These are phyloP conservation scores for Narcine bancroftii DNA, from an alignment of 2,113 vertebrate genomes.

Conservation along the genomic window DNA sequence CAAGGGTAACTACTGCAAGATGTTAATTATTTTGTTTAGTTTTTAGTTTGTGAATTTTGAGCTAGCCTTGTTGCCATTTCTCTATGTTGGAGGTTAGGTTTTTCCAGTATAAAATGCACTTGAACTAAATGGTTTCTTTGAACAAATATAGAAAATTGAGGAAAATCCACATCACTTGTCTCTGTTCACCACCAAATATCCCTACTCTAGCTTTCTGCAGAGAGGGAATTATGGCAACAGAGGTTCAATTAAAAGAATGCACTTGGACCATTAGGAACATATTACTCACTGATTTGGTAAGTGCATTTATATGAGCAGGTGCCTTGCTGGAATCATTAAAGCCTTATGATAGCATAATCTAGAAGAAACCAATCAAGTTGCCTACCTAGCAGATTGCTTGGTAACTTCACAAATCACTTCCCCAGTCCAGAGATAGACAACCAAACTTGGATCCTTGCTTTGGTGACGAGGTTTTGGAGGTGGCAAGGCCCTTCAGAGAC, in stretches of 20 bases:
- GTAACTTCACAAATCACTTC: too few relatives aligned
- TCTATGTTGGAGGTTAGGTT: background rate
- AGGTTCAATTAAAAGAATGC: background rate
- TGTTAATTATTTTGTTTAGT: background rate
- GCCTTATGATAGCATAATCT: background rate
- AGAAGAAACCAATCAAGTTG: background rate
- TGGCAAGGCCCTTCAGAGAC: too few relatives aligned
- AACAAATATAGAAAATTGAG: background rate
- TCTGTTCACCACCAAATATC: background rate
- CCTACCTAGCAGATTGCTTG: background rate
- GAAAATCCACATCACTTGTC: background rate
- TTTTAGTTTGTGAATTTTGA: background rate
- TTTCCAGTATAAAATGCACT: background rate
- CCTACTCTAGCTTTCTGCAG: background rate
- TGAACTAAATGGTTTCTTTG: background rate
- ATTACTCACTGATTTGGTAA: background rate
- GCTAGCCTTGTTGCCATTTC: background rate
- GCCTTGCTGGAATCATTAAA: background rate
- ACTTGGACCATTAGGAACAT: background rate
- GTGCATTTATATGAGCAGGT: background rate
- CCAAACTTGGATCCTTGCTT: too few relatives aligned
- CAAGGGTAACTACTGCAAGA: background rate
- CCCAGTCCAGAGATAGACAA: too few relatives aligned
- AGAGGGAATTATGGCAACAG: background rate
- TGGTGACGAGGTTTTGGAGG: too few relatives aligned